Conservation (phyloP, 2,797 vertebrate genomes). For the Paramormyrops hopkinsi region DNA sequence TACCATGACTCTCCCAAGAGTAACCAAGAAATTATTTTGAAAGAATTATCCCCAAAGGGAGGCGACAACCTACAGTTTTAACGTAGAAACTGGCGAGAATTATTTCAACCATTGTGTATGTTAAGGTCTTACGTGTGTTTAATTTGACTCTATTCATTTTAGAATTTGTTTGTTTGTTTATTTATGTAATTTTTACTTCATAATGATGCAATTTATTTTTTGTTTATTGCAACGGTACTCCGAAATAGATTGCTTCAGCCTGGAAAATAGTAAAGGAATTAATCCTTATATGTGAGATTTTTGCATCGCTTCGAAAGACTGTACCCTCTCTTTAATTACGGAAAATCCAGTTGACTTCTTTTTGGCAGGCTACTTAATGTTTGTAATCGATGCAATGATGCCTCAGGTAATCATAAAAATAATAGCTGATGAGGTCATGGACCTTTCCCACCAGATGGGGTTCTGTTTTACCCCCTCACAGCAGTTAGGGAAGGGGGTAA, state of each 20-base stretch:
- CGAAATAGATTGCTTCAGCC: background rate
- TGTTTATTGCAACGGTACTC: background rate
- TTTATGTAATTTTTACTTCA: background rate
- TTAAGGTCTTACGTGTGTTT: background rate
- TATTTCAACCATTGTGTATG: background rate
- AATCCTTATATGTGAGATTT: constrained; percentile 1
- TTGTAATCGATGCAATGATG: constrained; percentile 67
- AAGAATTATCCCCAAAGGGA: background rate
- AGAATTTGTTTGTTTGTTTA: background rate
- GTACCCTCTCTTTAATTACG: constrained; percentile 21
- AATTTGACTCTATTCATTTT: background rate
- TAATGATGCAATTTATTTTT: background rate
- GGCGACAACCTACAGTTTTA: background rate
- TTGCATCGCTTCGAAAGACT: constrained; percentile 19
- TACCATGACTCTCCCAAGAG: background rate
- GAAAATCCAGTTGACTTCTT: constrained; percentile 41
- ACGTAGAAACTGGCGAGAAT: background rate
- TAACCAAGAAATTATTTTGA: constrained; percentile 1
- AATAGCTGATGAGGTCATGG: constrained; percentile 54
- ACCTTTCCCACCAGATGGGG: constrained; percentile 56
- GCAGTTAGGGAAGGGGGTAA: constrained; percentile 45
- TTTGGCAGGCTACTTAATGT: constrained; percentile 59
- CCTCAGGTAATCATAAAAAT: constrained; percentile 61
- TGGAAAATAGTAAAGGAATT: background rate
- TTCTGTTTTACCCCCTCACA: constrained; percentile 41